Percentiles rank a stretch among this genome's conserved stretches.
phyloP scores from a whole-genome alignment of 2,797 vertebrate genomes.

The Falco rusticolus region DNA sequence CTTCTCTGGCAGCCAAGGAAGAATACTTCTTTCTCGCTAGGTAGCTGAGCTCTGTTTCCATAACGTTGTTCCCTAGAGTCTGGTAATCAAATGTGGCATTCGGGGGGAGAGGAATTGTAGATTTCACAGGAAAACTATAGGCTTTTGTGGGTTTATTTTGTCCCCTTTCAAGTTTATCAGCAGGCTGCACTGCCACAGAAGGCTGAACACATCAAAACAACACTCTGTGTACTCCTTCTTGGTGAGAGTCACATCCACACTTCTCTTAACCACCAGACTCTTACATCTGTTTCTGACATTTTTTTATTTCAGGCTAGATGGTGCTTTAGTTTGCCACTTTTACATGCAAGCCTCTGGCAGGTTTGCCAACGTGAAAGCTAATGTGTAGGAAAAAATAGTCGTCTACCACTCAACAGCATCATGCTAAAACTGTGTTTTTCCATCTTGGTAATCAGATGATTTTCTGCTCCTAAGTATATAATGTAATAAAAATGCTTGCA shows the following conservation, averaged over 20 bases:
- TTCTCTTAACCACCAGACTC: not conserved
- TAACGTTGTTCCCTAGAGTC: not conserved
- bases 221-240: not conserved
- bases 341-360: not conserved
- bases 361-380: not conserved
- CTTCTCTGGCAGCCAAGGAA: not conserved
- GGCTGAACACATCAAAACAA: not conserved
- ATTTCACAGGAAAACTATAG: not conserved
- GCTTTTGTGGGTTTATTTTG: not conserved
- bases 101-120: not conserved
- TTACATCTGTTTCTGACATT: not conserved
- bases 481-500: not conserved
- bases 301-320: not conserved
- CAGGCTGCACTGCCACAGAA: not conserved
- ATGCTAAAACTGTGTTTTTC: not conserved
- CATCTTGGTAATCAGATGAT: not conserved
- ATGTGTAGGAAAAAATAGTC: not conserved
- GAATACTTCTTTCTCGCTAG: not conserved
- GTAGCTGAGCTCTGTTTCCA: not conserved
- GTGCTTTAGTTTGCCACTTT: not conserved
- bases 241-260: not conserved
- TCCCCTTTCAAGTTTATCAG: slow-evolving; percentile 7
- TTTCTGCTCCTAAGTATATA: not conserved
- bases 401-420: not conserved
- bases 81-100: not conserved